Conservation (phyloP, 2,113 vertebrate species). For the Pelobates fuscus region DNA sequence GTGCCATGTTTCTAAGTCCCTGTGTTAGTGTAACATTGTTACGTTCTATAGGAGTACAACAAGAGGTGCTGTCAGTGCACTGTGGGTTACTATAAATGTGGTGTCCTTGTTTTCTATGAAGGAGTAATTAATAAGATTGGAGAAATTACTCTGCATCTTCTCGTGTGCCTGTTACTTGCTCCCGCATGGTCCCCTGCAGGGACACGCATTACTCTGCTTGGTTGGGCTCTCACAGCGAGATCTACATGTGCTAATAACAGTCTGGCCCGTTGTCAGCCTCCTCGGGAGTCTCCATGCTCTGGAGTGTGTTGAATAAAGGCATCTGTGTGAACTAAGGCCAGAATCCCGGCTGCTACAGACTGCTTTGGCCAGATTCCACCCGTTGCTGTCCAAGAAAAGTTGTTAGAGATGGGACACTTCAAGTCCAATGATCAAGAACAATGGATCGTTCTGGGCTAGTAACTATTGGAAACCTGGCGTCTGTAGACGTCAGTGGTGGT, state of each 20-base stretch:
- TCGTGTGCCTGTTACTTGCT: constrained; percentile 33
- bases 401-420: constrained; percentile 19
- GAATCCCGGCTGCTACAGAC: neutral
- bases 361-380: constrained; percentile 1
- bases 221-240: constrained; percentile 28
- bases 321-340: constrained; percentile 12
- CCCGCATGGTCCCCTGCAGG: constrained; percentile 28
- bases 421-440: neutral
- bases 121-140: constrained; percentile 1
- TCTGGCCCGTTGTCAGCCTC: constrained; percentile 4
- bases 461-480: neutral
- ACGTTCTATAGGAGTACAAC: too few species aligned
- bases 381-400: constrained; percentile 30
- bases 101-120: too few species aligned
- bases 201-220: constrained; percentile 43
- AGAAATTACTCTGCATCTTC: constrained; percentile 17
- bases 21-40: too few species aligned
- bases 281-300: constrained; percentile 4
- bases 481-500: neutral
- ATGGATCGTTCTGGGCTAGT: neutral
- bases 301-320: constrained; percentile 18
- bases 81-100: too few species aligned
- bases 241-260: constrained; percentile 41
- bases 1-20: too few species aligned
- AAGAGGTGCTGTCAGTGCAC: too few species aligned